Evolutionary conservation across 1,140 invertebrate genomes (phyloP).

Genomic region (Pseudomyrmex pallidus): DNA sequence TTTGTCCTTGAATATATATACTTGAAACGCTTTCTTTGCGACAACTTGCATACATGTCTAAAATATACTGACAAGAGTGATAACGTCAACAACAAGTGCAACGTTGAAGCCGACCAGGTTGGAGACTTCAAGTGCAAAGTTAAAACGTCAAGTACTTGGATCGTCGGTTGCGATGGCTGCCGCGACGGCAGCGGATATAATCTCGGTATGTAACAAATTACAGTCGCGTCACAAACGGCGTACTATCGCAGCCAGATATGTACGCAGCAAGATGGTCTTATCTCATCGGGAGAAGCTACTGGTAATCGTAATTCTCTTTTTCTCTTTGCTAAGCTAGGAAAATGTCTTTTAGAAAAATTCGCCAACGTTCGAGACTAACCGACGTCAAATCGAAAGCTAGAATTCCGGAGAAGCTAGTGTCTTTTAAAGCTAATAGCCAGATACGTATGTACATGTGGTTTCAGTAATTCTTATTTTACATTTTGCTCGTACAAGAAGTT

Average conservation of each 20-base stretch:
- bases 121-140: slow-evolving; percentile 19
- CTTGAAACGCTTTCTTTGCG: not conserved
- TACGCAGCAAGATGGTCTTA: slow-evolving; percentile 74
- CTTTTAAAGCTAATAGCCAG: not conserved
- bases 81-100: slow-evolving; percentile 52
- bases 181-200: slow-evolving; percentile 64
- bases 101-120: slow-evolving; percentile 42
- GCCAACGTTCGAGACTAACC: slow-evolving; percentile 68
- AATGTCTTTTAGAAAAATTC: slow-evolving; percentile 58
- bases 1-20: not conserved
- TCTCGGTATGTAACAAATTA: slow-evolving; percentile 78
- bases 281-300: slow-evolving; percentile 70
- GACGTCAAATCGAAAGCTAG: slow-evolving; percentile 68
- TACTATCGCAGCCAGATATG: slow-evolving; percentile 79
- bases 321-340: not conserved
- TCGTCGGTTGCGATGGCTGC: slow-evolving; percentile 41
- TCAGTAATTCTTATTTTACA: too few species aligned
- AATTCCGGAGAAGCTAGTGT: not conserved
- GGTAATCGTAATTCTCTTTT: slow-evolving; percentile 69
- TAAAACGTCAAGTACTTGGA: slow-evolving; percentile 41
- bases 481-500: too few species aligned
- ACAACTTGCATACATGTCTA: not conserved
- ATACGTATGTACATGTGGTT: too few species aligned
- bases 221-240: slow-evolving; percentile 63
- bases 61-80: slow-evolving; percentile 25